Evolutionary conservation across 2,113 vertebrate genomes (phyloP).

Genomic region (Gasterosteus aculeatus): DNA sequence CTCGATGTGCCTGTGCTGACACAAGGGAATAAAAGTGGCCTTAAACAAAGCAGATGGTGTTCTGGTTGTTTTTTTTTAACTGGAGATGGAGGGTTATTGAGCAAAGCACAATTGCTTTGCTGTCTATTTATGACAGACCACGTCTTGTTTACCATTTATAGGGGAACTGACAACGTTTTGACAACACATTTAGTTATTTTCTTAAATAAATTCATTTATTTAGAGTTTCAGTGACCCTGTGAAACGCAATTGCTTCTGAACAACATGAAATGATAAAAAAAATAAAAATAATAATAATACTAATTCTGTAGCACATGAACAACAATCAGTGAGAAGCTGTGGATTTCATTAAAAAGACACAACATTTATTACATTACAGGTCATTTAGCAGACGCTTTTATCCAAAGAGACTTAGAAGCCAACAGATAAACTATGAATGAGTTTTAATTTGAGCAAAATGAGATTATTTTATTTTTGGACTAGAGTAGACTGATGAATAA

Average conservation of each 20-base stretch:
- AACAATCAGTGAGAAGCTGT: too few relatives aligned
- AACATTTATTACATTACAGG: too few relatives aligned
- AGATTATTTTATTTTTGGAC: too few relatives aligned
- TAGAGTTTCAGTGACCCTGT: not conserved
- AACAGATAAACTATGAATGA: too few relatives aligned
- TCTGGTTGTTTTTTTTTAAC: not conserved
- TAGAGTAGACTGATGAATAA: too few relatives aligned
- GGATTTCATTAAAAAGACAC: too few relatives aligned
- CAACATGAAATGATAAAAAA: not conserved
- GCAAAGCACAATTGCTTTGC: not conserved
- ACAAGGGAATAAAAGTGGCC: constrained; percentile 7
- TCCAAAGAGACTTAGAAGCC: too few relatives aligned
- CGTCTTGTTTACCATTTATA: not conserved
- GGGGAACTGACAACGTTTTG: not conserved
- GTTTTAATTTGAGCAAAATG: too few relatives aligned
- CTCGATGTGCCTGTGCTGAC: not conserved
- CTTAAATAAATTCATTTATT: constrained; percentile 4
- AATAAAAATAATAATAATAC: not conserved
- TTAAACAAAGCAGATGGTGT: constrained; percentile 4
- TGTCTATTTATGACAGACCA: not conserved
- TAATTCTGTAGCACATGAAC: not conserved
- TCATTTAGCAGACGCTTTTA: too few relatives aligned
- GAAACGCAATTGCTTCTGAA: not conserved
- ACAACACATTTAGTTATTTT: too few relatives aligned
- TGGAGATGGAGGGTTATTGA: not conserved